Base-by-base conservation (phyloP, 2,888 invertebrate genomes). In the Andrena bicolor region DNA sequence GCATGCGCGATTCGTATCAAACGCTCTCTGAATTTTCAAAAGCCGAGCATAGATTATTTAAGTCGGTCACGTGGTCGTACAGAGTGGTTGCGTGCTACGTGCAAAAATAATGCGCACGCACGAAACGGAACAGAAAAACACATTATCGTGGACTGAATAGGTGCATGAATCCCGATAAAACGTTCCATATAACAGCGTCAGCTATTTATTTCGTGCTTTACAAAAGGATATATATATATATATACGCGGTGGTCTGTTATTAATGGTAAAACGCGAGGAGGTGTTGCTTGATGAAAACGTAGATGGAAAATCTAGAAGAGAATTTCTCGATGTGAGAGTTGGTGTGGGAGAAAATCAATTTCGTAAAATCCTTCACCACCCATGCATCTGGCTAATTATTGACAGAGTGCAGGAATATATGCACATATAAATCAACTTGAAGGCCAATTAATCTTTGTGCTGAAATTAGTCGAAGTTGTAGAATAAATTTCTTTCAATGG, bases 11-110 rank as follows among this genome's bases (percentile, higher is more conserved):
- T 76, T 28, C 16, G 53, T 53, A 69, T 69, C 53, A 61, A 69
- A 53, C n/a, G 35, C 26, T 32, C 20, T 7, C 28, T 28, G 61
- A 30, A 41, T 68, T 63, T 53, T 23, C 61, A 23, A 77, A 66
- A 66, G 60, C 60, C 71, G 32, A 16, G 78, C 53, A 26, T 23
- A 41, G 23, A 58, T 48, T 65, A 65, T 49, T 72, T 32, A 72
- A 72, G 32, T 72, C 48, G 58, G 48, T 23, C 58, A 32, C 23
- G 48, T 30, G 28, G 23, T 35, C 7, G 75, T 26, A 35, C 20
- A 53, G 5, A 16, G 16, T 13, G 8, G 2, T 51, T 20, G 28
- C 20, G 20, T 49, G 16, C 28, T 4, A n/a, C 30, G 26, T 26
- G 28, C 4, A 28, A 61, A 71, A 61, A 53, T 41, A 70, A 61